These are phyloP conservation scores for Gracilinanus agilis DNA, from an alignment of 2,113 vertebrate genomes.

Conservation along the genomic window DNA sequence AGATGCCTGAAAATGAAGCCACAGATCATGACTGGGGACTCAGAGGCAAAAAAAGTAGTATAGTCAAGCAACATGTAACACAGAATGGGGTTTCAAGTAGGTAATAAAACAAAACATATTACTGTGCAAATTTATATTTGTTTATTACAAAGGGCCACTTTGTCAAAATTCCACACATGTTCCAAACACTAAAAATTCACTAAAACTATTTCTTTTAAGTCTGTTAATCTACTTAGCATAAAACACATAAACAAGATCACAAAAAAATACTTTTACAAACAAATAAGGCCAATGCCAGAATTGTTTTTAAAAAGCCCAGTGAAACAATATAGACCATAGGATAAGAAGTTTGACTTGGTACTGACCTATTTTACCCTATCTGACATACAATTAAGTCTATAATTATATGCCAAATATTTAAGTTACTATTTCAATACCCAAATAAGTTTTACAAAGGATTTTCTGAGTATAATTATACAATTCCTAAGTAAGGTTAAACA, in stretches of 20 bases:
- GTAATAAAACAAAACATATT: neutral
- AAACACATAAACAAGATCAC: neutral
- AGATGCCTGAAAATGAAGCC: constrained; percentile 90
- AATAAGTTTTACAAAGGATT: neutral
- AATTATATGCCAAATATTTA: neutral
- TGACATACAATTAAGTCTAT: neutral
- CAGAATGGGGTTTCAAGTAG: neutral
- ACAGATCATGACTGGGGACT: neutral
- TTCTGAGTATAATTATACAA: neutral
- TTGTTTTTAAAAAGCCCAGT: neutral
- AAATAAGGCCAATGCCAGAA: neutral
- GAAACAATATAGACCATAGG: neutral
- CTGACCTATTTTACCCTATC: neutral
- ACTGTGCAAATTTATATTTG: neutral
- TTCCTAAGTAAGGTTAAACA: neutral
- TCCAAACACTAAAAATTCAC: neutral
- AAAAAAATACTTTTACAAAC: neutral
- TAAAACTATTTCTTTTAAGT: neutral
- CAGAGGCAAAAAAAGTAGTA: constrained; percentile 40
- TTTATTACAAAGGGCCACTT: neutral
- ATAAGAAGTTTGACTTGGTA: neutral
- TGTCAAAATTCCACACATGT: neutral
- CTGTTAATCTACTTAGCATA: neutral
- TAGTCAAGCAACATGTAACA: neutral
- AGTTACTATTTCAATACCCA: neutral